Percentiles rank a stretch among this genome's conserved stretches.
phyloP scores from a whole-genome alignment of 2,797 vertebrate genomes.

The Rhodeus uyekii region DNA sequence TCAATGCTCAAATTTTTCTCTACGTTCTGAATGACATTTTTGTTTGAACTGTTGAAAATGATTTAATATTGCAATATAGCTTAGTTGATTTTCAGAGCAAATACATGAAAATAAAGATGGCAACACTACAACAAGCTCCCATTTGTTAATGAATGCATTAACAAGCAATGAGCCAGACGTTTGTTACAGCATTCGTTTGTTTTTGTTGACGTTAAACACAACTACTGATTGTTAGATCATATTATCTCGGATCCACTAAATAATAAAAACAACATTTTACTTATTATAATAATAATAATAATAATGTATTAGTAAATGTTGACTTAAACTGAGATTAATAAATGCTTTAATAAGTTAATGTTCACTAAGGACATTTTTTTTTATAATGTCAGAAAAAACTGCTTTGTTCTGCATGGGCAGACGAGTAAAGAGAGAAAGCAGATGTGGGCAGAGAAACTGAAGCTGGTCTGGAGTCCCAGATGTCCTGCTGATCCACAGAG shows the following conservation, averaged over 20 bases:
- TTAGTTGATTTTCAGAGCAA: no score
- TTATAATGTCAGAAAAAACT: no score
- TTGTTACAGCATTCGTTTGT: neutral
- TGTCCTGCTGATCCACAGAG: conserved; percentile 46
- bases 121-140: no score
- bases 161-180: neutral
- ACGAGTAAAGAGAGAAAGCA: no score
- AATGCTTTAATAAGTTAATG: neutral
- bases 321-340: neutral
- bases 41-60: no score
- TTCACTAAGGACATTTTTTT: neutral
- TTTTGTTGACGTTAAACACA: neutral
- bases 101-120: neutral
- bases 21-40: no score
- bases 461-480: conserved; percentile 36
- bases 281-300: no score
- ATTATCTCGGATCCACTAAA: neutral
- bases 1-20: no score
- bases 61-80: no score
- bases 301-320: neutral
- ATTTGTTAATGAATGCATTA: neutral
- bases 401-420: no score
- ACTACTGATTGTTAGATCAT: neutral
- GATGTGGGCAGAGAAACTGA: conserved; percentile 36
- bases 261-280: neutral